Conservation (phyloP, 2,797 vertebrate species). For the Pitangus sulphuratus region DNA sequence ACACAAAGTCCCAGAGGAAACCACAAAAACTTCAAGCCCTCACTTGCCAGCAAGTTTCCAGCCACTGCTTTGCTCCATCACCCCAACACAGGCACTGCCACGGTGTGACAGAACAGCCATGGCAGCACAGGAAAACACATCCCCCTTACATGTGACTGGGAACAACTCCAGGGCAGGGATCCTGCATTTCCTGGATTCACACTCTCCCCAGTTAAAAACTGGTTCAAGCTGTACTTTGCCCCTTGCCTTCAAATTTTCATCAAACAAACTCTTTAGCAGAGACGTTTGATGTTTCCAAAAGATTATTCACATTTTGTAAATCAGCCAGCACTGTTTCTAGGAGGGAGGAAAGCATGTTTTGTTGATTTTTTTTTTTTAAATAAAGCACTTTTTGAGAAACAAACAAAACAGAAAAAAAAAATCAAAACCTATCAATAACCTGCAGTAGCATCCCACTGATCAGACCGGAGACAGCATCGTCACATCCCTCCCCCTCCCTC, state of each 20-base stretch:
- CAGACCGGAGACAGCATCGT: background rate
- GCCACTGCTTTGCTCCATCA: background rate
- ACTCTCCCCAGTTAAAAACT: background rate
- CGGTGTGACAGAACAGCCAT: accelerated
- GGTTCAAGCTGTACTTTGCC: background rate
- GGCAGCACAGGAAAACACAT: background rate
- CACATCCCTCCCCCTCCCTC: background rate
- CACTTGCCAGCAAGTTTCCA: background rate
- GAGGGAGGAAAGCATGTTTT: constrained; percentile 58
- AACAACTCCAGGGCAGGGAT: constrained; percentile 45
- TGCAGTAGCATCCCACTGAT: background rate
- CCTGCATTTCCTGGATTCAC: constrained; percentile 20
- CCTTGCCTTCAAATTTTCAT: background rate
- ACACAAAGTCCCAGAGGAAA: accelerated
- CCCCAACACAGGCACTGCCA: background rate
- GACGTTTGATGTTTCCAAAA: background rate
- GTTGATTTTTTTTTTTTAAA: constrained; percentile 2
- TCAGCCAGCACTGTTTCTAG: constrained; percentile 25
- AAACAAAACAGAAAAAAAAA: background rate
- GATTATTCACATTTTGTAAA: constrained; percentile 15
- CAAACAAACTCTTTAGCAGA: background rate
- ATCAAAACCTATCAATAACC: background rate
- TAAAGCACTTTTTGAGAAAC: constrained; percentile 38
- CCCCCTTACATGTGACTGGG: background rate
- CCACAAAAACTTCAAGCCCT: background rate